These are phyloP conservation scores for Epinotia ramella DNA, from an alignment of 2,888 invertebrate genomes.

Conservation along the genomic window DNA sequence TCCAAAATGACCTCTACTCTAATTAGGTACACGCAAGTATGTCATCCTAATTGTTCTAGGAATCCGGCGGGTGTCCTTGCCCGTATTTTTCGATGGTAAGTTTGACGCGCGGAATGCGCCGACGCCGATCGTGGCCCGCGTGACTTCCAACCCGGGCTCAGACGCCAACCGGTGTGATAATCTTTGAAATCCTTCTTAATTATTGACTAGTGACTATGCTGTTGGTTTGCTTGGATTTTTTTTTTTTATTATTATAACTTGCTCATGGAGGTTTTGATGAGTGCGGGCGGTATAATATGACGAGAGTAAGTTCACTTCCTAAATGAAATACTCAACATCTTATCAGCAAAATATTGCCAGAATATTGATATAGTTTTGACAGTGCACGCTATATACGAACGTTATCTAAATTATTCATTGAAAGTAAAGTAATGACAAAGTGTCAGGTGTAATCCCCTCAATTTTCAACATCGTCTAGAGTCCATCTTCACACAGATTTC, in stretches of 20 bases:
- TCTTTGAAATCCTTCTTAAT: slow-evolving; percentile 52
- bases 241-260: background rate
- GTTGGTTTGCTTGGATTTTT: slow-evolving; percentile 56
- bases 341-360: background rate
- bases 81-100: slow-evolving; percentile 73
- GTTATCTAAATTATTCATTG: background rate
- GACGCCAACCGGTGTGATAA: slow-evolving; percentile 56
- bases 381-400: background rate
- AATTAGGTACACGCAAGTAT: slow-evolving; percentile 31
- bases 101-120: slow-evolving; percentile 81
- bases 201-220: slow-evolving; percentile 38
- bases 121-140: slow-evolving; percentile 76
- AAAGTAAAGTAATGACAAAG: background rate
- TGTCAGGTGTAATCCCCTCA: background rate
- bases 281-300: no score
- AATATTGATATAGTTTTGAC: background rate
- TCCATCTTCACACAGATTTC: background rate
- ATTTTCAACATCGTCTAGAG: background rate
- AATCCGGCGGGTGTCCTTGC: slow-evolving; percentile 68
- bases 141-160: slow-evolving; percentile 69
- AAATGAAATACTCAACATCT: background rate
- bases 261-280: background rate
- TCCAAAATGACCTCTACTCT: slow-evolving; percentile 11
- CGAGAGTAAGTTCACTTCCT: background rate
- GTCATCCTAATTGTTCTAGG: slow-evolving; percentile 53